These are phyloP conservation scores for Stegana nigrithorax DNA, from an alignment of 2,888 invertebrate genomes.

Conservation along the genomic window DNA sequence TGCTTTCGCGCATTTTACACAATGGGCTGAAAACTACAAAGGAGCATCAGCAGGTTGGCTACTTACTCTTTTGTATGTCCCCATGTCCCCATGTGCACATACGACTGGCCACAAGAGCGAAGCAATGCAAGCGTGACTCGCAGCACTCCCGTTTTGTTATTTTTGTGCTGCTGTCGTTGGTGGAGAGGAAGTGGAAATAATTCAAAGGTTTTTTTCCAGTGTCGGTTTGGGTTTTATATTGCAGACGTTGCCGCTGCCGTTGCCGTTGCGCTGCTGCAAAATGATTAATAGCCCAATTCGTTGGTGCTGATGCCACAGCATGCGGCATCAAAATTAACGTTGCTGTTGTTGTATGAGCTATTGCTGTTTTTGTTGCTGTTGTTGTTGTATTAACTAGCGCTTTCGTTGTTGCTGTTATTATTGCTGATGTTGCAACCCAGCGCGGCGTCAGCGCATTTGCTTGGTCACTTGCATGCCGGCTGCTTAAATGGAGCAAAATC, in stretches of 20 bases:
- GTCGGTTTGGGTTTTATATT: too few species aligned
- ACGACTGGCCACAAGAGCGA: too few species aligned
- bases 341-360: background rate
- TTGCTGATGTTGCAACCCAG: background rate
- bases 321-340: background rate
- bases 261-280: background rate
- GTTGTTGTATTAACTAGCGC: background rate
- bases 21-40: background rate
- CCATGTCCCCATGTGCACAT: too few species aligned
- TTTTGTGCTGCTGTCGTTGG: too few species aligned
- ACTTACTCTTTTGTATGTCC: too few species aligned
- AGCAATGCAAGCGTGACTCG: too few species aligned
- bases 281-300: constrained; percentile 17
- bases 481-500: background rate
- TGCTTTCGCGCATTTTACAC: background rate
- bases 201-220: too few species aligned
- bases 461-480: background rate
- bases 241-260: too few species aligned
- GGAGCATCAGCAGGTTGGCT: too few species aligned
- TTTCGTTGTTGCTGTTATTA: constrained; percentile 2
- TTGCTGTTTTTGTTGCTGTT: background rate
- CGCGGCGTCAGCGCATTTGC: background rate
- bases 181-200: too few species aligned
- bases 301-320: constrained; percentile 4
- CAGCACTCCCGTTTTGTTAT: too few species aligned